Evolutionary conservation across 2,888 invertebrate species (phyloP).

Genomic region (Isotomurus palustris): DNA sequence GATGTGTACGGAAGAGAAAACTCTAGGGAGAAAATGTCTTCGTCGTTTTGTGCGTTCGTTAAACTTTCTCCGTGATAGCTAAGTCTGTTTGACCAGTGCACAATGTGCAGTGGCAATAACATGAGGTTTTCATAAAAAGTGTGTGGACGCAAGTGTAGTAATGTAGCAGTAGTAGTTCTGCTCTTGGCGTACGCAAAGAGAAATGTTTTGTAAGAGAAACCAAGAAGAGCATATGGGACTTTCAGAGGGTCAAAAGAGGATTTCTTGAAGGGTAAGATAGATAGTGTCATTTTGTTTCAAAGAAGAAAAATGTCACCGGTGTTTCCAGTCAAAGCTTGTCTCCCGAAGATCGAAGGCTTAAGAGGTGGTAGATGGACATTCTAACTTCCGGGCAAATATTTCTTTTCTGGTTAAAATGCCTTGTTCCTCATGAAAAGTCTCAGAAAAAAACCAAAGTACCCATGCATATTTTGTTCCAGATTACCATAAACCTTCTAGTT

Average conservation of each 20-base stretch:
- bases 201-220: neutral
- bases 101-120: too few relatives aligned
- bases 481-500: too few relatives aligned
- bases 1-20: conserved; percentile 8
- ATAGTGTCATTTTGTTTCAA: neutral
- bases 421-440: neutral
- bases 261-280: neutral
- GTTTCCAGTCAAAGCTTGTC: too few relatives aligned
- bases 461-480: neutral
- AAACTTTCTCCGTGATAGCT: neutral
- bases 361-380: neutral
- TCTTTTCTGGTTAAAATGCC: neutral
- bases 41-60: conserved; percentile 14
- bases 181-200: neutral
- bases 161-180: too few relatives aligned
- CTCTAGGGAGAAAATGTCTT: conserved; percentile 13
- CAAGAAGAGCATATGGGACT: neutral
- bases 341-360: neutral
- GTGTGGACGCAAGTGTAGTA: too few relatives aligned
- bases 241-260: neutral
- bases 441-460: neutral
- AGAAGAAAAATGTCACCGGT: conserved; percentile 16
- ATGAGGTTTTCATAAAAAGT: too few relatives aligned
- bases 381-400: neutral
- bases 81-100: too few relatives aligned